Conservation (phyloP, 2,797 vertebrate genomes). For the Tenualosa ilisha region DNA sequence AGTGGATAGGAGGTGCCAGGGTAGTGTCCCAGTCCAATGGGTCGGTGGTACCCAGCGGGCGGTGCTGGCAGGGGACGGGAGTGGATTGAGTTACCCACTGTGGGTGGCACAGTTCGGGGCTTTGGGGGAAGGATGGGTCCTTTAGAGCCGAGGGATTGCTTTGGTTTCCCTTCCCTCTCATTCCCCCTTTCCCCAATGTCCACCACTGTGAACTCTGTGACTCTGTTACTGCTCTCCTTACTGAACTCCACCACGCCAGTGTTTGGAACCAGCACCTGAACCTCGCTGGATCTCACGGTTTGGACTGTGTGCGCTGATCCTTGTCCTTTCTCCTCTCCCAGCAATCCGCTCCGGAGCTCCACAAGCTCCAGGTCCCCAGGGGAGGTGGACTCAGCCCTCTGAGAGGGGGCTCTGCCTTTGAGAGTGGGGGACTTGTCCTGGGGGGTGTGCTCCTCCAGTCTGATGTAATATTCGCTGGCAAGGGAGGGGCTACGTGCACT, state of each 20-base stretch:
- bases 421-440: conserved; percentile 77
- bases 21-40: conserved; percentile 69
- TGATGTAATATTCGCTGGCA: conserved; percentile 91
- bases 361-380: conserved; percentile 77
- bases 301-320: conserved; percentile 62
- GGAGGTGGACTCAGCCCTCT: conserved; percentile 56
- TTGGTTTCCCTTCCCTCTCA: conserved; percentile 57
- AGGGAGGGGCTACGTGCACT: conserved; percentile 92
- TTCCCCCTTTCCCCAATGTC: conserved; percentile 70
- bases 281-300: conserved; percentile 73
- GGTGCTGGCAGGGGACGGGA: conserved; percentile 77
- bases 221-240: conserved; percentile 70
- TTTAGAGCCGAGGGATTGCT: conserved; percentile 55
- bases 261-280: conserved; percentile 74
- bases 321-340: conserved; percentile 61
- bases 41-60: conserved; percentile 69
- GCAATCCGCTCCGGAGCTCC: conserved; percentile 73
- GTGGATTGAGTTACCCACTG: conserved; percentile 72
- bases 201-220: conserved; percentile 79
- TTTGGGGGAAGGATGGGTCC: conserved; percentile 77
- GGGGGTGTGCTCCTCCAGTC: conserved; percentile 87
- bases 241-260: conserved; percentile 77
- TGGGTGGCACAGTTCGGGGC: conserved; percentile 77
- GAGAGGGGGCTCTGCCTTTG: conserved; percentile 64
- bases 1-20: conserved; percentile 56